Evolutionary conservation across 2,797 vertebrate species (phyloP).

Genomic region (Enteromius argenteus): DNA sequence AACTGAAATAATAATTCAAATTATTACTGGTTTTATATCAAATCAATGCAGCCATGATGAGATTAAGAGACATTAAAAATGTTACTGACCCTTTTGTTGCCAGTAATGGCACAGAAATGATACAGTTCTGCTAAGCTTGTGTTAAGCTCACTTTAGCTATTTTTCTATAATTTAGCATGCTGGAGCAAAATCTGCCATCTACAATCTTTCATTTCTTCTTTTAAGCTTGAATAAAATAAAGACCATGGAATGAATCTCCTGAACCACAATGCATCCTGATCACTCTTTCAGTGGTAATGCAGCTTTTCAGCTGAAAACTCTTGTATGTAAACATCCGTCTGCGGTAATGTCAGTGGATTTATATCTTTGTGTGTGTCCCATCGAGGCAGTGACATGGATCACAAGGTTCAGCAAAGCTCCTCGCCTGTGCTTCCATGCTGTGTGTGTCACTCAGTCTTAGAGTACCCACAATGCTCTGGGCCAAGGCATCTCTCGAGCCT

Average conservation of each 20-base stretch:
- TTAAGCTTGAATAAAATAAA: constrained; percentile 15
- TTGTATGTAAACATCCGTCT: background rate
- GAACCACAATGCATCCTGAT: background rate
- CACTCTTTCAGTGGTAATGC: constrained; percentile 12
- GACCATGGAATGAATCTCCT: background rate
- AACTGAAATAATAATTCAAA: background rate
- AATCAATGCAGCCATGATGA: background rate
- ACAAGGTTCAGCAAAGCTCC: constrained; percentile 17
- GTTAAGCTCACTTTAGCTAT: constrained; percentile 7
- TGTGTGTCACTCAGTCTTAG: constrained; percentile 27
- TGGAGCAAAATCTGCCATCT: background rate
- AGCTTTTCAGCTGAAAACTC: constrained; percentile 27
- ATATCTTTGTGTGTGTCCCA: background rate
- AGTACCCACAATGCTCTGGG: constrained; percentile 35
- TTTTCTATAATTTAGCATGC: background rate
- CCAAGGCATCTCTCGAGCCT: constrained; percentile 41
- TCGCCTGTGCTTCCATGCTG: background rate
- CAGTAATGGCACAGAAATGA: background rate
- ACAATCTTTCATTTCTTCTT: background rate
- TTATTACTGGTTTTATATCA: background rate
- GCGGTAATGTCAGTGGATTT: constrained; percentile 7
- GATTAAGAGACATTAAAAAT: background rate
- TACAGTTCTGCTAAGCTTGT: constrained; percentile 21
- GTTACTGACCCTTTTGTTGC: background rate
- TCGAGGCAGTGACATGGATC: constrained; percentile 32